Conservation (phyloP, 2,113 vertebrate genomes). For the Herpailurus yagouaroundi region DNA sequence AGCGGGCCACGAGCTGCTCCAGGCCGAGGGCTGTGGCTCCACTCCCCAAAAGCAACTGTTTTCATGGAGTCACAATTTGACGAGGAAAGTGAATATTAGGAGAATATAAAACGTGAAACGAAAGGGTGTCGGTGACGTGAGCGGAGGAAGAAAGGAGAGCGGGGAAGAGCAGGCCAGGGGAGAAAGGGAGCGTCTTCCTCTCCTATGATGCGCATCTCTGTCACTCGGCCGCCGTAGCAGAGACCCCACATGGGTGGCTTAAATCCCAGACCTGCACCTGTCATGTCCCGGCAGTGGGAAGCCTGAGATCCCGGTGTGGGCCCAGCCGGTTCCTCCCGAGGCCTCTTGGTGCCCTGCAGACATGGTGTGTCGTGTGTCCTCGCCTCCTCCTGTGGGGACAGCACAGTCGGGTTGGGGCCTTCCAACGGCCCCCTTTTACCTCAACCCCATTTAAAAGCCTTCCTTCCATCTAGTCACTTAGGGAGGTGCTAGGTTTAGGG, state of each 20-base stretch:
- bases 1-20: fast-evolving
- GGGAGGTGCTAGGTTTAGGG: no score
- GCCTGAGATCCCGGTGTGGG: neutral
- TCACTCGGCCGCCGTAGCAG: no score
- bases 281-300: neutral
- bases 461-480: no score
- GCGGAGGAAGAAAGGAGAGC: neutral
- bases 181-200: neutral
- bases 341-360: neutral
- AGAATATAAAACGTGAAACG: neutral
- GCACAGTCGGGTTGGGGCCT: no score
- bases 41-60: neutral
- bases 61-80: neutral
- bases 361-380: neutral
- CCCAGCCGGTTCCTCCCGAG: neutral
- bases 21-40: neutral
- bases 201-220: neutral
- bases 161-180: neutral
- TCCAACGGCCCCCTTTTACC: no score
- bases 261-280: neutral
- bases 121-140: no score
- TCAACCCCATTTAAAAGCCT: no score
- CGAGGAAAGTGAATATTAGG: neutral
- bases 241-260: neutral
- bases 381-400: no score